Conservation (phyloP, 2,888 invertebrate genomes). For the Tyria jacobaeae region DNA sequence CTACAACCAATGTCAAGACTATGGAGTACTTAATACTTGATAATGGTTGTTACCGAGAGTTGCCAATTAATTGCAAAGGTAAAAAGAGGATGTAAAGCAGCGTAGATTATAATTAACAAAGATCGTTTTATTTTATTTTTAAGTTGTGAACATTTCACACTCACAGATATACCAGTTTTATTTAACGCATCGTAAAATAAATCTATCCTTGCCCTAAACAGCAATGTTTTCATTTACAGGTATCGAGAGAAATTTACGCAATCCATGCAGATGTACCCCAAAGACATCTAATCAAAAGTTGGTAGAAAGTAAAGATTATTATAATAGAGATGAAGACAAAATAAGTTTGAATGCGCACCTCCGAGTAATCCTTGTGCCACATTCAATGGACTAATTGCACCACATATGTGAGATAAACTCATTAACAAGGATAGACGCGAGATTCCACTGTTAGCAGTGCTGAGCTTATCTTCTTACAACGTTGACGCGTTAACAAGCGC, state of each 20-base stretch:
- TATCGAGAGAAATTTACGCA: too few species aligned
- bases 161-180: background rate
- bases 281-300: background rate
- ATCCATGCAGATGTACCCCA: too few species aligned
- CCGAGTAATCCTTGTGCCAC: slow-evolving; percentile 79
- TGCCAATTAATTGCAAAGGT: background rate
- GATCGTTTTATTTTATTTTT: too few species aligned
- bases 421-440: slow-evolving; percentile 85
- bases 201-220: too few species aligned
- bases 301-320: slow-evolving; percentile 11
- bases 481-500: slow-evolving; percentile 33
- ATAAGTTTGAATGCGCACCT: slow-evolving; percentile 65
- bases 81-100: background rate
- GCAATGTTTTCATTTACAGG: too few species aligned
- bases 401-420: slow-evolving; percentile 84
- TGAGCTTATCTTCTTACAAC: slow-evolving; percentile 72
- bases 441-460: slow-evolving; percentile 76
- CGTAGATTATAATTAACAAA: background rate
- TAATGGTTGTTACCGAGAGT: slow-evolving; percentile 16
- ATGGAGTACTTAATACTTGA: slow-evolving; percentile 7
- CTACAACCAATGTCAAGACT: slow-evolving; percentile 45
- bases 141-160: too few species aligned
- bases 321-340: slow-evolving; percentile 46
- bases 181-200: too few species aligned
- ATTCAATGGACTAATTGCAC: slow-evolving; percentile 81